Percentiles rank a stretch among this genome's conserved stretches.
phyloP scores from a whole-genome alignment of 1,140 invertebrate species.

The Sitophilus oryzae region DNA sequence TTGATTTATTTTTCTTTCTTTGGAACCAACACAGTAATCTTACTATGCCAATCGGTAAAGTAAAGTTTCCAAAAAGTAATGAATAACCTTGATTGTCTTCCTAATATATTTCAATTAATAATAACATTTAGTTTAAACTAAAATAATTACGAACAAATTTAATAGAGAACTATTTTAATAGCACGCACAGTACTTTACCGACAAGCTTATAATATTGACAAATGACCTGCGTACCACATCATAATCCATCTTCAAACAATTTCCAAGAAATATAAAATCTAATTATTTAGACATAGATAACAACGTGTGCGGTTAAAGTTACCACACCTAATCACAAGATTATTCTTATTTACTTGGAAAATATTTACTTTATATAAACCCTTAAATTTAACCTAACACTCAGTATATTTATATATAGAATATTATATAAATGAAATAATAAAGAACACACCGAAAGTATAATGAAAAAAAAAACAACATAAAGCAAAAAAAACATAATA shows the following conservation, averaged over 20 bases:
- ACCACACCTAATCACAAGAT: slow-evolving; percentile 23
- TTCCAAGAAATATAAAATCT: slow-evolving; percentile 22
- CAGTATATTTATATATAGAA: slow-evolving; percentile 29
- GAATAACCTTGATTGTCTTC: too few relatives aligned
- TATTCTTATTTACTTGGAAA: slow-evolving; percentile 25
- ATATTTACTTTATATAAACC: slow-evolving; percentile 24
- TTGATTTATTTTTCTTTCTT: slow-evolving; percentile 42
- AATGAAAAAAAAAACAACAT: slow-evolving; percentile 36
- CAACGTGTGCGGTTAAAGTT: slow-evolving; percentile 14
- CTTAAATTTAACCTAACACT: slow-evolving; percentile 28
- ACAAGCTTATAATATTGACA: slow-evolving; percentile 19
- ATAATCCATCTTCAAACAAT: slow-evolving; percentile 9
- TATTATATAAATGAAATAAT: slow-evolving; percentile 23
- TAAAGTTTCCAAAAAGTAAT: too few relatives aligned
- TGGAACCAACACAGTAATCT: slow-evolving; percentile 32
- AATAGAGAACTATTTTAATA: too few relatives aligned
- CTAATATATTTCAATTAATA: too few relatives aligned
- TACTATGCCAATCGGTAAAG: slow-evolving; percentile 5
- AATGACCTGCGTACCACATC: slow-evolving; percentile 32
- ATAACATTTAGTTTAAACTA: too few relatives aligned
- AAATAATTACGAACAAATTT: too few relatives aligned
- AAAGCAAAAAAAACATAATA: slow-evolving; percentile 30
- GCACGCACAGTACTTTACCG: too few relatives aligned
- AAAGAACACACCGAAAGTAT: slow-evolving; percentile 38
- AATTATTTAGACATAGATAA: slow-evolving; percentile 20